These are phyloP conservation scores for Zelostemma sp. DNA, from an alignment of 1,140 invertebrate genomes.

Conservation along the genomic window DNA sequence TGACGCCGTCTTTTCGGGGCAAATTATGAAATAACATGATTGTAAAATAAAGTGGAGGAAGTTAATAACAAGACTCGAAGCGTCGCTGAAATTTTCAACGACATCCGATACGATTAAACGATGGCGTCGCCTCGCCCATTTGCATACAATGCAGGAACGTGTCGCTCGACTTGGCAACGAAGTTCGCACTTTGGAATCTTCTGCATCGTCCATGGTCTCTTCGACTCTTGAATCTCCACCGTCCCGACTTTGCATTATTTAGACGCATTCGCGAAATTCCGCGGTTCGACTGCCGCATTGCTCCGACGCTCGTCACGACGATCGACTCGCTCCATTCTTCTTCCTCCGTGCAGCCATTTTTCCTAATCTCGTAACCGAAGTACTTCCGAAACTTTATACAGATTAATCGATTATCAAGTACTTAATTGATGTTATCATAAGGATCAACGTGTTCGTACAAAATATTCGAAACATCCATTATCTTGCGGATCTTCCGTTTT, in stretches of 20 bases:
- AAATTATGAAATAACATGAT: not conserved
- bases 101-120: slow-evolving; percentile 12
- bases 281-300: slow-evolving; percentile 25
- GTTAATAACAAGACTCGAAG: slow-evolving; percentile 9
- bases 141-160: slow-evolving; percentile 55
- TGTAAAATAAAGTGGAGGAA: slow-evolving; percentile 6
- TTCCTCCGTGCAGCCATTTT: too few species aligned
- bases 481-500: too few species aligned
- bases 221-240: slow-evolving; percentile 7
- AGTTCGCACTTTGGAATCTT: slow-evolving; percentile 37
- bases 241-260: slow-evolving; percentile 41
- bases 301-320: slow-evolving; percentile 17
- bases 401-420: too few species aligned
- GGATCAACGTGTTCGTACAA: too few species aligned
- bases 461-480: too few species aligned
- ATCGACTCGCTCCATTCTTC: not conserved
- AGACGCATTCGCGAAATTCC: slow-evolving; percentile 42
- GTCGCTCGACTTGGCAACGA: slow-evolving; percentile 38
- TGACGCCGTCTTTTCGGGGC: too few species aligned
- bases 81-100: slow-evolving; percentile 4
- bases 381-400: too few species aligned
- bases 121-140: slow-evolving; percentile 45
- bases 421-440: too few species aligned
- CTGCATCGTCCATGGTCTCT: slow-evolving; percentile 28
- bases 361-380: too few species aligned